Percentiles rank a stretch among this genome's conserved stretches.
phyloP scores from a whole-genome alignment of 2,797 vertebrate genomes.

The Sphenopsis melanotis region DNA sequence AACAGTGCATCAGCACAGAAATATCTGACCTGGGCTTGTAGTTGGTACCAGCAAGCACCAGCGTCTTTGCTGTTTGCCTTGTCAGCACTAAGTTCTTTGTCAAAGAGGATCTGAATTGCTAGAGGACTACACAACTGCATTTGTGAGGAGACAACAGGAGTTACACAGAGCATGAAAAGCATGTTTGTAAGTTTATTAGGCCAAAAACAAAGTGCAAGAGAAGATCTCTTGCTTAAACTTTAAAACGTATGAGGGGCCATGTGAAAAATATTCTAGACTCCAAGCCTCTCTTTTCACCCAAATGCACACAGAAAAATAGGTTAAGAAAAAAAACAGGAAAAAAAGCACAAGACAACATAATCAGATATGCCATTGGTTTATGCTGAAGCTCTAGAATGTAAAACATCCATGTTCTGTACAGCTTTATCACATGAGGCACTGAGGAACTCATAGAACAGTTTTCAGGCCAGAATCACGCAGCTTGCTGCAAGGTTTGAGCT shows the following conservation, averaged over 20 bases:
- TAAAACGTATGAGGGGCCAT: not conserved
- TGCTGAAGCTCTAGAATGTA: not conserved
- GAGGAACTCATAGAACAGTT: not conserved
- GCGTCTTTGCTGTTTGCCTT: not conserved
- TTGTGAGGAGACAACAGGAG: conserved; percentile 10
- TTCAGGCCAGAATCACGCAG: not conserved
- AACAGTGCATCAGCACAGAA: not conserved
- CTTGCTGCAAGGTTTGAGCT: not conserved
- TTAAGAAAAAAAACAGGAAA: not conserved
- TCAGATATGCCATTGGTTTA: not conserved
- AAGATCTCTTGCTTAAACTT: not conserved
- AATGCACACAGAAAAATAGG: not conserved
- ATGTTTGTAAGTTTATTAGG: conserved; percentile 51
- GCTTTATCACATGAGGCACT: not conserved
- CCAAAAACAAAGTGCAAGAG: not conserved
- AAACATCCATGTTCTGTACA: not conserved
- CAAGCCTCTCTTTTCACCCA: not conserved
- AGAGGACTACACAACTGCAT: not conserved
- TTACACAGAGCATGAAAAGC: conserved; percentile 29
- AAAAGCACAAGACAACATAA: not conserved
- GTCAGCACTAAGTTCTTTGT: not conserved
- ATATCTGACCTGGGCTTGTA: not conserved
- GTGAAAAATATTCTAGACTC: not conserved
- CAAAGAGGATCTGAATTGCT: not conserved
- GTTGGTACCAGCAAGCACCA: not conserved